phyloP scores from a whole-genome alignment of 2,113 vertebrate genomes.

The Desmodus rotundus region DNA sequence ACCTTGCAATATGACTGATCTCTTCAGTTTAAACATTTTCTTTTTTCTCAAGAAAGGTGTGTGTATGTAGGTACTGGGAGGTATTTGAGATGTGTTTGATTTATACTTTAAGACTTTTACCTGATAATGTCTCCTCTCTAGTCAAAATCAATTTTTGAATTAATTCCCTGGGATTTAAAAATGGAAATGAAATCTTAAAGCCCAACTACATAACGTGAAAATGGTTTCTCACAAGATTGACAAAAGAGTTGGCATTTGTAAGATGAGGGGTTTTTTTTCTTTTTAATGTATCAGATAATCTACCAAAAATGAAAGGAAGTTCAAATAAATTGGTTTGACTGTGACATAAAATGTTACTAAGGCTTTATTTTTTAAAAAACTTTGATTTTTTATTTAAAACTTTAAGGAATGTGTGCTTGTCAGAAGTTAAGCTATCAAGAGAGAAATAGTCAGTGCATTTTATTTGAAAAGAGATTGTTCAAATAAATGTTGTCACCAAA shows the following conservation, averaged over 20 bases:
- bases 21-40: constrained; percentile 37
- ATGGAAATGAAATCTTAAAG: constrained; percentile 14
- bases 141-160: constrained; percentile 35
- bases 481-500: constrained; percentile 35
- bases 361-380: not conserved
- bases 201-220: not conserved
- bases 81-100: not conserved
- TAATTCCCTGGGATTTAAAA: constrained; percentile 14
- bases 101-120: constrained; percentile 25
- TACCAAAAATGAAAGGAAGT: constrained; percentile 9
- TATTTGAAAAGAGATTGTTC: constrained; percentile 40
- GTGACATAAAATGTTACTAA: not conserved
- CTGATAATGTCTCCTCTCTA: not conserved
- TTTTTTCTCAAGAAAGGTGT: not conserved
- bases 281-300: not conserved
- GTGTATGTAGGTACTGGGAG: not conserved
- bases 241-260: constrained; percentile 12
- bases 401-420: constrained; percentile 21
- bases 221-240: constrained; percentile 17
- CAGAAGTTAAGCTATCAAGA: not conserved
- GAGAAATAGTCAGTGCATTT: constrained; percentile 39
- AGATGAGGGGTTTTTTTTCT: not conserved
- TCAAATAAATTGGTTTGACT: not conserved
- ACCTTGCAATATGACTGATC: not conserved
- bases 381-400: constrained; percentile 47